Conservation (phyloP, 1,140 invertebrate species). For the Bombus waltoni region DNA sequence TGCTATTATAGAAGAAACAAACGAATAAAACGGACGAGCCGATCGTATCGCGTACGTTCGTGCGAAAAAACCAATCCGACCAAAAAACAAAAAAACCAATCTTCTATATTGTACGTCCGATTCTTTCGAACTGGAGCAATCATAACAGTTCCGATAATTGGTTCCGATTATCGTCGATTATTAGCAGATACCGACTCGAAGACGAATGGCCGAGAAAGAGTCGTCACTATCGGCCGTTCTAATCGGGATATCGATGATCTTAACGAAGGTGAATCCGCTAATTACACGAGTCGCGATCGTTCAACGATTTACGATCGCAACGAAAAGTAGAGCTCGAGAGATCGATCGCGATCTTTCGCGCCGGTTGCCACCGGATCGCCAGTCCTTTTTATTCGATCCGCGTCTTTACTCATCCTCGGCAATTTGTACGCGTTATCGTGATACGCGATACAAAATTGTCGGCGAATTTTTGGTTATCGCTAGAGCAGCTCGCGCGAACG, state of each 20-base stretch:
- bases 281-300: conserved; percentile 37
- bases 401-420: not conserved
- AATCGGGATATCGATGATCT: conserved; percentile 5
- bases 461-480: not conserved
- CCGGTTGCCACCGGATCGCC: not conserved
- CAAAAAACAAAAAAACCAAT: no score
- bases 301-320: not conserved
- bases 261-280: conserved; percentile 36
- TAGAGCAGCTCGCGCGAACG: not conserved
- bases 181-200: not conserved
- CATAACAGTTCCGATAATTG: conserved; percentile 12
- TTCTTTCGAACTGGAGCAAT: not conserved
- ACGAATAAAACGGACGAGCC: no score
- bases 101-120: not conserved
- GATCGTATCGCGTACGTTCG: no score
- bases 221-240: not conserved
- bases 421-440: conserved; percentile 28
- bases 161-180: conserved; percentile 9
- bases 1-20: no score
- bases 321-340: not conserved
- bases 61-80: no score
- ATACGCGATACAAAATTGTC: conserved; percentile 6
- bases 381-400: not conserved
- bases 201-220: conserved; percentile 2
- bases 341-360: conserved; percentile 19